Conservation (phyloP, 2,797 vertebrate genomes). For the Streptopelia turtur region DNA sequence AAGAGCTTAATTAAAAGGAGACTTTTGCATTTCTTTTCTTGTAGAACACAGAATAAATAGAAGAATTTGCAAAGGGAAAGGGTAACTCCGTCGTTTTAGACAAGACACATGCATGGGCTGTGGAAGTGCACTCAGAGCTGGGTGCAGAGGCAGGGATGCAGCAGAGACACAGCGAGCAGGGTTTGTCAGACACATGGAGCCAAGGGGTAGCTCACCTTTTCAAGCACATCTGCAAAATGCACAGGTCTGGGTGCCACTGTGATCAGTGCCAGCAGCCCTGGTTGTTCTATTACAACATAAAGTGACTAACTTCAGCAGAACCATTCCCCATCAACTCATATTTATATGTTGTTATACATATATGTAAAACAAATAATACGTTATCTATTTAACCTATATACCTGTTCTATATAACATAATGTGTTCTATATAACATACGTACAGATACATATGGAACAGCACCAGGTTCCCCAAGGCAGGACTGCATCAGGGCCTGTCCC, state of each 20-base stretch:
- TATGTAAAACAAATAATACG: neutral
- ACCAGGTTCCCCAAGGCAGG: neutral
- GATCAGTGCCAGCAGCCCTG: neutral
- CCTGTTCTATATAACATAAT: neutral
- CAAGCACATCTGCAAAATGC: neutral
- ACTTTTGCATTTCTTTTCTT: conserved; percentile 66
- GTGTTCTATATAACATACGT: neutral
- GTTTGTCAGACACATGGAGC: rapidly evolving
- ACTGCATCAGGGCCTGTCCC: neutral
- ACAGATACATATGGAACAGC: neutral
- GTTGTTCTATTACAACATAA: neutral
- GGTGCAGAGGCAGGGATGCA: neutral
- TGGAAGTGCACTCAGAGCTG: neutral
- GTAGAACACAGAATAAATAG: conserved; percentile 20
- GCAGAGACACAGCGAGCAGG: too few species aligned
- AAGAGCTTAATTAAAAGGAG: conserved; percentile 81
- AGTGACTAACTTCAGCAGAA: neutral
- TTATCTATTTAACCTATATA: neutral
- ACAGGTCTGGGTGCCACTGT: neutral
- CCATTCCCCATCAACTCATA: neutral
- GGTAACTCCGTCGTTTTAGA: neutral
- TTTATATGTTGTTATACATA: neutral
- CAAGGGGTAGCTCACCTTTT: neutral
- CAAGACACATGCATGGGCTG: neutral
- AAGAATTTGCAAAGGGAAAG: neutral